phyloP scores from a whole-genome alignment of 2,797 vertebrate genomes.

The Dicrostonyx torquatus region DNA sequence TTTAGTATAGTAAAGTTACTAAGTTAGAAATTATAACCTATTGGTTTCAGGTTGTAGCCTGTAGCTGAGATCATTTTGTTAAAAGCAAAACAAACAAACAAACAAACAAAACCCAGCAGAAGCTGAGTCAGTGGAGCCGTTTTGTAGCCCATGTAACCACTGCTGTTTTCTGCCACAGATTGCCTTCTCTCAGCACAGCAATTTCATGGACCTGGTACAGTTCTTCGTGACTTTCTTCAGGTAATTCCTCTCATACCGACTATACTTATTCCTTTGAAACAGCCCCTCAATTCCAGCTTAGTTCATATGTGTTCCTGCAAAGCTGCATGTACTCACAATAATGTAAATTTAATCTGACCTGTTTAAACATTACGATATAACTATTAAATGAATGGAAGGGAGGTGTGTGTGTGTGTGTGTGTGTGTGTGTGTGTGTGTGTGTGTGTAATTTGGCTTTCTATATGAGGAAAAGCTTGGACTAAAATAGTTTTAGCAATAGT shows the following conservation, averaged over 20 bases:
- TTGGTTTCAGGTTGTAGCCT: conserved; percentile 6
- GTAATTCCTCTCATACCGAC: conserved; percentile 86
- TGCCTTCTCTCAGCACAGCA: conserved; percentile 99
- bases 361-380: not conserved
- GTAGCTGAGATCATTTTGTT: not conserved
- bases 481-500: conserved; percentile 1
- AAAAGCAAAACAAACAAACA: too few species aligned
- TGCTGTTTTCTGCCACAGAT: conserved; percentile 90
- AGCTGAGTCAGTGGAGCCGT: not conserved
- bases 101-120: not conserved
- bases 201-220: conserved; percentile 99
- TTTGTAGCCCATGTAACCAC: conserved; percentile 53
- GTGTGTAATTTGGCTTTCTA: not conserved
- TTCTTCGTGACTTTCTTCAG: conserved; percentile 99
- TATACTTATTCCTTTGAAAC: conserved; percentile 44
- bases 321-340: not conserved
- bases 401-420: not conserved
- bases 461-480: conserved; percentile 2
- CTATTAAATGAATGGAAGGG: not conserved
- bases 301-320: conserved; percentile 19
- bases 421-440: not conserved
- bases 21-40: not conserved
- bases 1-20: conserved; percentile 58
- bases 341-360: conserved; percentile 2
- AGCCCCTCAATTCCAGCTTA: not conserved